These are phyloP conservation scores for Ptilonorhynchus violaceus DNA, from an alignment of 2,113 vertebrate genomes.

Conservation along the genomic window DNA sequence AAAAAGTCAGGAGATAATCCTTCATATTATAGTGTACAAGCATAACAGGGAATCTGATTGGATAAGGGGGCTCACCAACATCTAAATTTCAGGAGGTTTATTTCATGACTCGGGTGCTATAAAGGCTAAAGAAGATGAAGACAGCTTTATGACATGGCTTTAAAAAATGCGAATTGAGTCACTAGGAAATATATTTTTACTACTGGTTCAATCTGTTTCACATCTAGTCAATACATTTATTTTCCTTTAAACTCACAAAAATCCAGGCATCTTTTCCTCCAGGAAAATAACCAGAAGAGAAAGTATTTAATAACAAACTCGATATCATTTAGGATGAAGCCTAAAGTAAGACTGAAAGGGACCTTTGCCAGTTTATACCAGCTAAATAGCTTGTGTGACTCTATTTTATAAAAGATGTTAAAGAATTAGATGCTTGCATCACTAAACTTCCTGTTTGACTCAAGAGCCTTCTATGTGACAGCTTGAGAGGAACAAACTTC, in stretches of 20 bases:
- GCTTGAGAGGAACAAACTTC: background rate
- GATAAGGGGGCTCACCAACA: background rate
- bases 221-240: background rate
- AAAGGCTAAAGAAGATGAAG: conserved; percentile 38
- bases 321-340: background rate
- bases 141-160: background rate
- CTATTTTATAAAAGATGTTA: background rate
- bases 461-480: background rate
- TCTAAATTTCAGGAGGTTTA: background rate
- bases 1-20: background rate
- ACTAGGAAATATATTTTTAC: conserved; percentile 42
- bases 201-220: conserved; percentile 37
- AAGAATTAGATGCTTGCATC: background rate
- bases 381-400: background rate
- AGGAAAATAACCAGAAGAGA: background rate
- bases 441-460: background rate
- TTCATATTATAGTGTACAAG: background rate
- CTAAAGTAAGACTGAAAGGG: background rate
- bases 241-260: conserved; percentile 8
- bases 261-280: background rate
- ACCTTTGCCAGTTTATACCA: background rate
- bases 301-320: background rate
- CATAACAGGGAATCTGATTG: background rate
- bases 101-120: background rate
- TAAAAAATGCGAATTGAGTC: conserved; percentile 16